phyloP scores from a whole-genome alignment of 1,140 invertebrate species.

The Akabosia matsudoensis region DNA sequence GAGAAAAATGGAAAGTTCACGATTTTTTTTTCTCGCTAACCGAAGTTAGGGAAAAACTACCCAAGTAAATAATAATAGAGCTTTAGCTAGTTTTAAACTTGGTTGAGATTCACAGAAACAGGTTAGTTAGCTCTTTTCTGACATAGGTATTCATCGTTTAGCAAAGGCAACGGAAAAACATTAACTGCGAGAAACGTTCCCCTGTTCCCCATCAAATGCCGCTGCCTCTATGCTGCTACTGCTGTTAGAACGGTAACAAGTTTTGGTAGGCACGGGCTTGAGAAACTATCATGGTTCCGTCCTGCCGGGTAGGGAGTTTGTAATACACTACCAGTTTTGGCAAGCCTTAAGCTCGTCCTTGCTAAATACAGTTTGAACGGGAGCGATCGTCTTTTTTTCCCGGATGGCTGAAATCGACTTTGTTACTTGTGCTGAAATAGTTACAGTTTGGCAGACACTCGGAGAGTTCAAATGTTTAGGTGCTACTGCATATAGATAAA shows the following conservation, averaged over 20 bases:
- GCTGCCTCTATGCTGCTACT: background rate
- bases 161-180: background rate
- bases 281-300: background rate
- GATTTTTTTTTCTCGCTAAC: background rate
- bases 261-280: background rate
- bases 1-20: no score
- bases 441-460: no score
- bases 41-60: background rate
- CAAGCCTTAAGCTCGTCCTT: background rate
- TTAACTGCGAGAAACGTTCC: background rate
- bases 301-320: constrained; percentile 8
- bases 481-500: no score
- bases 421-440: no score
- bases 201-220: no score
- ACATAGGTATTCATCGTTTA: background rate
- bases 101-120: background rate
- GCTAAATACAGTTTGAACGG: no score
- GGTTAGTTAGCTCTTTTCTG: background rate
- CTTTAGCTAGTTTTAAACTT: background rate
- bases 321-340: constrained; percentile 13
- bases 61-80: background rate
- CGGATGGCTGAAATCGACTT: no score
- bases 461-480: no score
- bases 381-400: no score
- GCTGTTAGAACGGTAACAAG: background rate